Percentiles rank a stretch among this genome's conserved stretches.
Evolutionary conservation across 2,888 invertebrate genomes (phyloP).

Genomic region (Athetis lepigone): DNA sequence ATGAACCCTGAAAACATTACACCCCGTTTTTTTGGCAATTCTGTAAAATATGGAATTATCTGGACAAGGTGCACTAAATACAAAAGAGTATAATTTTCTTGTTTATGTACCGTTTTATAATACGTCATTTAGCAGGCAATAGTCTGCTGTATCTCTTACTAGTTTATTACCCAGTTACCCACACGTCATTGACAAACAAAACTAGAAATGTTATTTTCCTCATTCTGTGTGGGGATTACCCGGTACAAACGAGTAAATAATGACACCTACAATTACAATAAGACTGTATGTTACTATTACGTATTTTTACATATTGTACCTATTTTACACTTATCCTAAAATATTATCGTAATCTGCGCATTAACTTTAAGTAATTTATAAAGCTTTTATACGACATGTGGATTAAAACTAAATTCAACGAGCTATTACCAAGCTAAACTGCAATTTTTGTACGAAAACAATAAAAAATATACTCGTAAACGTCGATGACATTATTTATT

Average conservation of each 20-base stretch:
- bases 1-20: too few species aligned
- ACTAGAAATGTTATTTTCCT: slow-evolving; percentile 50
- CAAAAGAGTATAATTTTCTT: too few species aligned
- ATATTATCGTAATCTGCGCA: slow-evolving; percentile 10
- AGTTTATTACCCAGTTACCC: slow-evolving; percentile 23
- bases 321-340: slow-evolving; percentile 12
- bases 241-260: slow-evolving; percentile 29
- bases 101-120: too few species aligned
- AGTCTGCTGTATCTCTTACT: slow-evolving; percentile 3
- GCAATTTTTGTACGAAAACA: not conserved
- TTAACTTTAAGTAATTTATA: slow-evolving; percentile 8
- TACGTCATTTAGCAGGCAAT: slow-evolving; percentile 7
- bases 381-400: slow-evolving; percentile 1
- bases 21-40: too few species aligned
- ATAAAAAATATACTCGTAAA: not conserved
- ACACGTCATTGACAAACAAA: slow-evolving; percentile 29
- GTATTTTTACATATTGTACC: not conserved
- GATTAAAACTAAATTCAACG: slow-evolving; percentile 1
- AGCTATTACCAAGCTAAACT: not conserved
- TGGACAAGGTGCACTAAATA: not conserved
- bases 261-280: slow-evolving; percentile 1
- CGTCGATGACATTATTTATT: not conserved
- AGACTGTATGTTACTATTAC: not conserved
- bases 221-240: slow-evolving; percentile 47
- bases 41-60: slow-evolving; percentile 8